Conservation (phyloP, 2,888 invertebrate genomes). For the Baronia brevicornis region DNA sequence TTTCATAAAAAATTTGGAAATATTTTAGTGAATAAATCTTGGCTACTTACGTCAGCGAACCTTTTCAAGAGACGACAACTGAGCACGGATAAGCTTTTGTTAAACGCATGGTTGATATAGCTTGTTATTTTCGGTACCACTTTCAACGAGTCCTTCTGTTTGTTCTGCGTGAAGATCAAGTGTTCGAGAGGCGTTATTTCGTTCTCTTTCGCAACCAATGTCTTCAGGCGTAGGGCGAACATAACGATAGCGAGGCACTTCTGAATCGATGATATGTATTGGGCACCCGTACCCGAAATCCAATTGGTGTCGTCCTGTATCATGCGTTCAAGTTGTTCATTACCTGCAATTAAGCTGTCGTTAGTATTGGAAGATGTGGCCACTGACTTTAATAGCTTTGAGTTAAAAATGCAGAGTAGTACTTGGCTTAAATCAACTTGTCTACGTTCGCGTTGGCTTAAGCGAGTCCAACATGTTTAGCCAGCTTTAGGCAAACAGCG, state of each 20-base stretch:
- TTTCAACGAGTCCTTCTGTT: conserved; percentile 76
- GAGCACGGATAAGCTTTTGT: conserved; percentile 81
- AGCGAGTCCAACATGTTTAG: too few species aligned
- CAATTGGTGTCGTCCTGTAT: conserved; percentile 82
- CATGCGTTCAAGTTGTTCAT: conserved; percentile 74
- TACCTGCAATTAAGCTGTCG: conserved; percentile 52
- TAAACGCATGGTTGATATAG: conserved; percentile 86
- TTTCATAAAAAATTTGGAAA: neutral
- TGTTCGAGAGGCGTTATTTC: conserved; percentile 75
- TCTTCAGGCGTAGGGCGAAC: conserved; percentile 72
- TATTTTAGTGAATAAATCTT: too few species aligned
- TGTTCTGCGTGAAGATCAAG: conserved; percentile 78
- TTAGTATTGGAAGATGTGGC: too few species aligned
- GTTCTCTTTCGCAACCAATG: conserved; percentile 44
- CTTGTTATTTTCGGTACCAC: conserved; percentile 82
- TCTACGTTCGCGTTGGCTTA: too few species aligned
- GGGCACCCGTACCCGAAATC: conserved; percentile 72
- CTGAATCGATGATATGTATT: conserved; percentile 73
- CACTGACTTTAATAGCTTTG: too few species aligned
- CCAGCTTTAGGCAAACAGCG: too few species aligned
- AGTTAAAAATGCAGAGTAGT: conserved; percentile 7
- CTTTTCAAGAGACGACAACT: conserved; percentile 81
- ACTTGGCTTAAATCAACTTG: too few species aligned
- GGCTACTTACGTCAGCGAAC: conserved; percentile 75
- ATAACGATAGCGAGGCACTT: conserved; percentile 76